Evolutionary conservation across 2,113 vertebrate species (phyloP), one percentile per base, ranked within the genome.

Genomic region (Megalops atlanticus): DNA sequence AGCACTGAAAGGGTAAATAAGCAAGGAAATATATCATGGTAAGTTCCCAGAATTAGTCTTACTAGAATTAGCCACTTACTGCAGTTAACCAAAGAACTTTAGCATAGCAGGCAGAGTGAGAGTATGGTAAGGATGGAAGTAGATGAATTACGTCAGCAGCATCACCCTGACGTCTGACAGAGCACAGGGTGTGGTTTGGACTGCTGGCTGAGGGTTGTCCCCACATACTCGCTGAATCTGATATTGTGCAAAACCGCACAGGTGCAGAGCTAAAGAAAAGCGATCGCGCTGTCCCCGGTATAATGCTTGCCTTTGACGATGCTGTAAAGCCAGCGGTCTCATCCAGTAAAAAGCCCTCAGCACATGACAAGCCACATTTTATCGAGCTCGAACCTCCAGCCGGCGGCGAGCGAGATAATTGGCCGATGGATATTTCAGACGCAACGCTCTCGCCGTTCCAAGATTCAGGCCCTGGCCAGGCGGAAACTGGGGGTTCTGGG

Each of bases 401-500:
- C 58, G 47, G n/a, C n/a, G 81, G 64, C 72, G 79, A 74, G 80
- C 84, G 80, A 85, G 78, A 83, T 84, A 85, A 88, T 86, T 88
- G 80, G 85, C 85, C 87, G 45, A 91, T 92, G 84, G 83, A 83
- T 86, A 84, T 89, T 85, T 89, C 88, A 85, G 87, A 86, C 74
- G 31, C 78, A 77, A 45, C 39, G 79, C 80, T 54, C 81, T 82
- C 77, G 69, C 79, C 73, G 64, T 81, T 85, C 84, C 76, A 74
- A 64, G 69, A 82, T 89, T 79, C 83, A 81, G 88, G 72, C 77
- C 78, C 85, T 87, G 88, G 90, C 87, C 82, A 41, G 86, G 89
- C 85, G 86, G 89, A 87, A 89, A 87, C 87, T 87, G 79, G 87
- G 88, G 85, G 88, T 91, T 90, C 90, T 91, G 92, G 91, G 89